Percentiles rank a stretch among this genome's conserved stretches.
These are phyloP conservation scores for Thomomys bottae DNA, from an alignment of 2,113 vertebrate genomes.

Conservation along the genomic window DNA sequence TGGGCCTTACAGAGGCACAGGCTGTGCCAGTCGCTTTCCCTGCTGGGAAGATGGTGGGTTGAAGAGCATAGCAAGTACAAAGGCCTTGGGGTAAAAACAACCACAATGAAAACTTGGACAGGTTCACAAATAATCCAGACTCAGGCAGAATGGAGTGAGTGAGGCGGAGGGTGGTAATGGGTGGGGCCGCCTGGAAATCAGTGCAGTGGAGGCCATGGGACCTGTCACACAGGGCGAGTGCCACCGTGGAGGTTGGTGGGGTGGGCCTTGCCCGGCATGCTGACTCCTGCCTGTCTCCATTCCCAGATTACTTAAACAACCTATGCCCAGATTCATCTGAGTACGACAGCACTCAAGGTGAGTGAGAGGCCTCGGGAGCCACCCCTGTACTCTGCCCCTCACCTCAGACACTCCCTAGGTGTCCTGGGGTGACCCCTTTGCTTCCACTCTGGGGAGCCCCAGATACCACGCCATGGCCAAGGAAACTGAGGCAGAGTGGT, in stretches of 20 bases:
- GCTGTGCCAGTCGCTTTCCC: no score
- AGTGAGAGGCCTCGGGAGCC: background rate
- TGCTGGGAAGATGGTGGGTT: no score
- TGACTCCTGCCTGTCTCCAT: conserved; percentile 59
- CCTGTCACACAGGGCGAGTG: no score
- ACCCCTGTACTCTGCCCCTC: no score
- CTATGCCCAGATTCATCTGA: conserved; percentile 96
- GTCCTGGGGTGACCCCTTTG: background rate
- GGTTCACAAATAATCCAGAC: background rate
- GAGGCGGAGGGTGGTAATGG: no score
- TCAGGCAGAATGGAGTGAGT: no score
- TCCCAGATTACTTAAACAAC: conserved; percentile 98
- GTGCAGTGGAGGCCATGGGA: no score
- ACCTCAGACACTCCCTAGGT: background rate
- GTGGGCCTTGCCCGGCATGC: background rate
- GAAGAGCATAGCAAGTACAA: no score
- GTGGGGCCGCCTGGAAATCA: no score
- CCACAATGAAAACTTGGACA: no score
- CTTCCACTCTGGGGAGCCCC: background rate
- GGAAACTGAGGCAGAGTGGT: background rate
- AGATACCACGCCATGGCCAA: background rate
- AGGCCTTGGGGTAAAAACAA: no score
- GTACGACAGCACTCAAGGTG: conserved; percentile 97
- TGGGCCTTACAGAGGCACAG: no score
- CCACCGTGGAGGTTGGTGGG: background rate